Conservation (phyloP, 35 echinoderm and acorn worm species). For the Amphiura filiformis region DNA sequence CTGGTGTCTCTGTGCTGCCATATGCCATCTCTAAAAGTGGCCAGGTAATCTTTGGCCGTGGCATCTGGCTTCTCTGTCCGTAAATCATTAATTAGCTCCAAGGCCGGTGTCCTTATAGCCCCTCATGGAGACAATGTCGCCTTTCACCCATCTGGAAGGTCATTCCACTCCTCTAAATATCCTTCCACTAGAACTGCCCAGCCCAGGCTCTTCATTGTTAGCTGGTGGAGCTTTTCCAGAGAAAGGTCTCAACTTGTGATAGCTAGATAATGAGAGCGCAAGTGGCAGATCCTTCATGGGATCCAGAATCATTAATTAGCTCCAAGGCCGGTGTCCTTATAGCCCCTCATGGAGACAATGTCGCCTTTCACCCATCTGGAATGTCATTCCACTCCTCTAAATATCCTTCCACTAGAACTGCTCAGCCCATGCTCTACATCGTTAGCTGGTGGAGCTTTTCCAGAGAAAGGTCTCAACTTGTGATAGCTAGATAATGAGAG, state of each 20-base stretch:
- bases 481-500: too few species aligned
- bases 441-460: too few species aligned
- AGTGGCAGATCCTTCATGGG: not conserved
- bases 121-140: constrained; percentile 24
- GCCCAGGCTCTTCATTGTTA: constrained; percentile 25
- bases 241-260: constrained; percentile 37
- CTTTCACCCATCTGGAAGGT: constrained; percentile 19
- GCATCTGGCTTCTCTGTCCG: constrained; percentile 28
- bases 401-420: too few species aligned
- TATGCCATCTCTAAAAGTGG: constrained; percentile 44
- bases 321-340: too few species aligned
- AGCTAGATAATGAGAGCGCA: constrained; percentile 1
- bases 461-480: too few species aligned
- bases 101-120: constrained; percentile 41
- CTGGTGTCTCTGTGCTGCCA: constrained; percentile 48
- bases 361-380: too few species aligned
- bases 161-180: constrained; percentile 47
- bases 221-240: not conserved
- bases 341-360: too few species aligned
- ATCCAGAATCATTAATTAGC: too few species aligned
- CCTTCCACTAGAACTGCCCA: constrained; percentile 42
- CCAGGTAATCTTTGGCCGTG: constrained; percentile 40
- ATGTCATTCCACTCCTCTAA: too few species aligned
- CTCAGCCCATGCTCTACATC: too few species aligned
- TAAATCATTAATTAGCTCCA: constrained; percentile 41